Base-by-base conservation (phyloP, 2,888 invertebrate genomes). In the Andrena hattorfiana region DNA sequence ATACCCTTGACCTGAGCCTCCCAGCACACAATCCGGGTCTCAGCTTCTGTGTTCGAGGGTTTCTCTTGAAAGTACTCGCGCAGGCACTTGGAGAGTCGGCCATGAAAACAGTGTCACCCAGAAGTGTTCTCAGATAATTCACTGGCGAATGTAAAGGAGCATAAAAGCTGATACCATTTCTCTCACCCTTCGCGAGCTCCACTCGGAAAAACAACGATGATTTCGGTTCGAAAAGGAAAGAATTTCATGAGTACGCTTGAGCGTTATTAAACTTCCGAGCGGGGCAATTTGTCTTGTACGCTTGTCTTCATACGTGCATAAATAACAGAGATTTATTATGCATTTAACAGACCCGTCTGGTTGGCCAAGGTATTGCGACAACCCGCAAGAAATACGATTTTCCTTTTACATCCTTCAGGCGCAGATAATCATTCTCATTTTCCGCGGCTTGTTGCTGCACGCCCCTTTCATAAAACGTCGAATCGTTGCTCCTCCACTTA, bases 1-100 rank as follows among this genome's bases (percentile, higher is more conserved):
- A 81, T 72, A 81, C 72, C 80, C 80, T 81, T 81, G 80, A 81
- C 80, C 80, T n/a, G 49, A 72, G 80, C 72, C 63, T 49, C 78
- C 56, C 35, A 81, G 72, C 78, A 30, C 20, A 56, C 69, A 26
- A 66, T 42, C 8, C 49, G 1, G 48, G 42, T 26, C 54, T 30
- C 16, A 5, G 67, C 35, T 51, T 54, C 42, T 64, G 60, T 8
- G 48, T 66, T 77, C 20, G 7, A 8, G 35, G 16, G 35, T 77
- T 56, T 42, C 42, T 66, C 42, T 77, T 60, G 28, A 49, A 80
- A 70, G 51, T 76, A 56, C 16, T 51, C 28, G 30, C 23, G 8
- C 23, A 51, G 59, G 1, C 51, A 32, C 20, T 16, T 68, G 20
- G 32, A 20, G n/a, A 20, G 35, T 51, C n/a, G 51, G 30, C 67